A percentile compares a stretch with the other conserved stretches of the same genome.
Evolutionary conservation across 23 tunicate species (phyloP).

Genomic region (Corella eumyota): DNA sequence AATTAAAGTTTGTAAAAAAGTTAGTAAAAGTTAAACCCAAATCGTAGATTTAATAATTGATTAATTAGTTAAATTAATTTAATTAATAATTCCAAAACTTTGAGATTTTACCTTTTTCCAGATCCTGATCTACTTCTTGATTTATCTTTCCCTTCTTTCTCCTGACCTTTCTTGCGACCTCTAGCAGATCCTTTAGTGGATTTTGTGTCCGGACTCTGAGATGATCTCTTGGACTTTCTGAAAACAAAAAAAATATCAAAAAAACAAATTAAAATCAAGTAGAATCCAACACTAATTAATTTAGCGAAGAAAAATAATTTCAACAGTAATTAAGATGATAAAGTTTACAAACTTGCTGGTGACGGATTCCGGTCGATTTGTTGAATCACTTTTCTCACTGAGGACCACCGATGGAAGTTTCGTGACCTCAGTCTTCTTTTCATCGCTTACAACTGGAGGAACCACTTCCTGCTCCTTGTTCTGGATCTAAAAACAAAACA

Average conservation of each 20-base stretch:
- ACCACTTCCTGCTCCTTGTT: slow-evolving; percentile 3
- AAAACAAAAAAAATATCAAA: background rate
- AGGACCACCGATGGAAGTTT: background rate
- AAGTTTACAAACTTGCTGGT: slow-evolving; percentile 12
- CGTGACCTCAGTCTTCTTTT: background rate
- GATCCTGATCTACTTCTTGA: slow-evolving; percentile 56
- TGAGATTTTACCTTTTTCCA: slow-evolving; percentile 29
- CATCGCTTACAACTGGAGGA: slow-evolving; percentile 5
- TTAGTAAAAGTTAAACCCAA: too few species aligned
- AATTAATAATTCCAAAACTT: too few species aligned
- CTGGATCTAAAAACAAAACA: slow-evolving; percentile 14
- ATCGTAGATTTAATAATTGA: too few species aligned
- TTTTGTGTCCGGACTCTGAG: slow-evolving; percentile 31
- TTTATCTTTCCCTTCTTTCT: slow-evolving; percentile 30
- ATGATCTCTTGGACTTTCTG: slow-evolving; percentile 17
- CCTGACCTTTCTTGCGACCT: slow-evolving; percentile 43
- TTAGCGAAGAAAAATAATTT: background rate
- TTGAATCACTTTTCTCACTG: background rate
- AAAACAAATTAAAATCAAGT: background rate
- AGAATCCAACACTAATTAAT: background rate
- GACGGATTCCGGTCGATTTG: slow-evolving; percentile 7
- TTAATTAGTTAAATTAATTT: too few species aligned
- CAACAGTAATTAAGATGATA: background rate
- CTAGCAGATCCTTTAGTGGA: slow-evolving; percentile 45
- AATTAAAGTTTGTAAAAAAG: too few species aligned